Conservation (phyloP, 2,888 invertebrate species). For the Glaucopsyche alexis region DNA sequence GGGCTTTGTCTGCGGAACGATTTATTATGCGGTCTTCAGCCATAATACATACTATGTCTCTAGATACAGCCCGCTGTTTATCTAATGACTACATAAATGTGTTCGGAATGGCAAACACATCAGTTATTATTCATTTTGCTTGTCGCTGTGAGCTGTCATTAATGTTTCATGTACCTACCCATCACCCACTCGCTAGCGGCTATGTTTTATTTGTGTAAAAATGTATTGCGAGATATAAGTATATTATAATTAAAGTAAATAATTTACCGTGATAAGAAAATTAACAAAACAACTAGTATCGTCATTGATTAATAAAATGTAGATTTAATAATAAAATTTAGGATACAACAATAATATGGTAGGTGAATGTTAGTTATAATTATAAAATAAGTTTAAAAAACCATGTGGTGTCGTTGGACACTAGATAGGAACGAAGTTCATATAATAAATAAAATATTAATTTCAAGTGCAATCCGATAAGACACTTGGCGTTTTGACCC, state of each 20-base stretch:
- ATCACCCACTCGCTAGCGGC: neutral
- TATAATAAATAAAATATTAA: too few relatives aligned
- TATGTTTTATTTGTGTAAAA: neutral
- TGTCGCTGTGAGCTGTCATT: slow-evolving; percentile 11
- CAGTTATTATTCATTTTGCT: slow-evolving; percentile 13
- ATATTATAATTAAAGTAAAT: neutral
- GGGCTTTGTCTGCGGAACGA: slow-evolving; percentile 40
- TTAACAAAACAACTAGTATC: too few relatives aligned
- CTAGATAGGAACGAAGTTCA: too few relatives aligned
- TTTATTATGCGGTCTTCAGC: slow-evolving; percentile 43
- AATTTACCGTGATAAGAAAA: neutral
- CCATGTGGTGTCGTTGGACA: too few relatives aligned
- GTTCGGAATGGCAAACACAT: slow-evolving; percentile 18
- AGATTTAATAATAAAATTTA: too few relatives aligned
- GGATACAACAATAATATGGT: too few relatives aligned
- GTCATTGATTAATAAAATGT: too few relatives aligned
- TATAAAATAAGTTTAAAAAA: too few relatives aligned
- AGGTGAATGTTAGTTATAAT: too few relatives aligned
- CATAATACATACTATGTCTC: slow-evolving; percentile 28
- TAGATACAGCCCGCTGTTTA: slow-evolving; percentile 19
- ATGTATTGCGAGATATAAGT: neutral
- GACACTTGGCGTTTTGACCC: too few relatives aligned
- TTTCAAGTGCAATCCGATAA: too few relatives aligned
- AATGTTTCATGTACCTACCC: slow-evolving; percentile 2
- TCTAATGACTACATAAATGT: slow-evolving; percentile 28